Base-by-base conservation (phyloP, 2,888 invertebrate genomes). In the Phyto melanocephala region DNA sequence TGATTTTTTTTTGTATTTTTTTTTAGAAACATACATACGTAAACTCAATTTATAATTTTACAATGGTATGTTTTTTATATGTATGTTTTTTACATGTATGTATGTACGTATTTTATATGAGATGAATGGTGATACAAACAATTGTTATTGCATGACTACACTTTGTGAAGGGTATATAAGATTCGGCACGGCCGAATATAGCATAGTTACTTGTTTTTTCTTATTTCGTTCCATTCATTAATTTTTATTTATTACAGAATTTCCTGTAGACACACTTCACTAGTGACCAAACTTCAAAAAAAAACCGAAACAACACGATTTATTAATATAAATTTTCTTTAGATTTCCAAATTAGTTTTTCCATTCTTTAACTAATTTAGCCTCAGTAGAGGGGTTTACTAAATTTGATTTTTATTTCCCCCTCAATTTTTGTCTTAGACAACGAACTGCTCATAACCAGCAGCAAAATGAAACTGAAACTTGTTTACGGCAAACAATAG, bases 391-490 rank as follows among this genome's bases (percentile, higher is more conserved):
- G 65, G 65, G 65, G 35, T 37, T 56, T 33, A 33, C 15, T 67
- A 15, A 1, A 37, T 13, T 20, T 28, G 40, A 50, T 17, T 24
- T 62, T 56, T 15, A 63, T 11, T 52, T 77, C 17, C 45, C 35
- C 47, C 45, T 70, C 45, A 54, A 8, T 68, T 76, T 63, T 45
- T 4, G 40, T 50, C 50, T 65, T 5, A 45, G 54, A 83, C 81
- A 84, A 81, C 78, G 80, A 85, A 81, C 78, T 85, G 81, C 80
- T 82, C 84, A 83, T 80, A 58, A 77, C 79, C 79, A 82, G 75
- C 82, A 79, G 70, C 82, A 83, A 84, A 86, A 85, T 84, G 86
- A 86, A 86, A 86, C 86, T 86, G 86, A 86, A 86, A 86, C 83
- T 84, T 84, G 72, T 70, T 77, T 76, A 71, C 71, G 71, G 71